Conservation (phyloP, 2,113 vertebrate genomes). For the Colinus virginianus region DNA sequence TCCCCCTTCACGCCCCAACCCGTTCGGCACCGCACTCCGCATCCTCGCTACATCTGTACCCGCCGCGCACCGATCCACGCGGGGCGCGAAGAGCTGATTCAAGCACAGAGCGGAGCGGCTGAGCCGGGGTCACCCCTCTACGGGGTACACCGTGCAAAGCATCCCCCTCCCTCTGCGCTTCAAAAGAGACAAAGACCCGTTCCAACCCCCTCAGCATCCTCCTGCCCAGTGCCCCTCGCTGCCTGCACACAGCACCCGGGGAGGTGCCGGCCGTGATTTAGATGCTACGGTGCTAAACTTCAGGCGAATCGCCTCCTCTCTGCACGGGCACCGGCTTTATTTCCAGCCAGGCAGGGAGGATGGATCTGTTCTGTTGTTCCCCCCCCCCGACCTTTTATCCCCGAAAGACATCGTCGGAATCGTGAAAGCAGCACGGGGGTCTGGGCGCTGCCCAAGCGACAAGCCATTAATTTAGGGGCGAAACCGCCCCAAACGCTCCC, state of each 20-base stretch:
- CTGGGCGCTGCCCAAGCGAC: neutral
- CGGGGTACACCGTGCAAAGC: neutral
- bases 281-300: neutral
- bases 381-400: neutral
- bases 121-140: neutral
- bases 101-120: conserved; percentile 42
- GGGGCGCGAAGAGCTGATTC: conserved; percentile 90
- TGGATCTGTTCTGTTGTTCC: neutral
- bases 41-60: conserved; percentile 78
- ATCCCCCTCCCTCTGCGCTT: neutral
- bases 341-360: neutral
- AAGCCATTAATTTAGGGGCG: neutral
- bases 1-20: neutral
- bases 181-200: too few species aligned
- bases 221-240: neutral
- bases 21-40: conserved; percentile 3
- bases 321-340: neutral
- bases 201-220: neutral
- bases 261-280: neutral
- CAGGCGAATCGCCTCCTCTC: neutral
- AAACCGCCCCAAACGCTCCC: conserved; percentile 31
- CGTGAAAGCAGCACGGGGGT: neutral
- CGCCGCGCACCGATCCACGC: conserved; percentile 81
- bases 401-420: neutral
- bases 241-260: too few species aligned